Evolutionary conservation across 2,113 vertebrate genomes (phyloP), one percentile per base, ranked within the genome.

Genomic region (Nothocercus julius): DNA sequence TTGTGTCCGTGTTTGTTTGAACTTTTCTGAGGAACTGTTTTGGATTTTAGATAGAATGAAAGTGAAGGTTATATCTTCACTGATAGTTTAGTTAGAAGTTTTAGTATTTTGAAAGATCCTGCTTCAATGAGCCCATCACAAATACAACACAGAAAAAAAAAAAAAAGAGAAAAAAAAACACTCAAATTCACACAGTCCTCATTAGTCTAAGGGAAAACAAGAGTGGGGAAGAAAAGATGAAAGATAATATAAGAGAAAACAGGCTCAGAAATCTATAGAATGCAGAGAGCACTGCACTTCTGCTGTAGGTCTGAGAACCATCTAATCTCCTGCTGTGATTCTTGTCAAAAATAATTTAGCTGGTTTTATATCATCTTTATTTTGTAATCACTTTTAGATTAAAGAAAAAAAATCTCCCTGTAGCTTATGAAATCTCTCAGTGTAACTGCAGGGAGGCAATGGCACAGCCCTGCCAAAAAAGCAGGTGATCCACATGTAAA

Each of bases 311-410:
- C 47, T 83, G 66, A 77, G 54, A 44, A 62, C 5, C 11, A 51
- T 76, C 91, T 82, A 76, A 82, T 87, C 25, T 80, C 14, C 72
- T 30, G 58, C 34, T 70, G 72, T 77, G 40, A 66, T 47, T 74
- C 59, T 47, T 88, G 91, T 85, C 47, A 96, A 87, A 95, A 85
- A 45, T 34, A 93, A 82, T 87, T 77, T 3, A 2, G 2, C 27
- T 66, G 14, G 42, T 22, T 89, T 87, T 94, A 47, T 54, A 81
- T 92, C 54, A 95, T 67, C 45, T 86, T 90, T 90, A 76, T 87
- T 94, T 87, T 91, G n/a, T 42, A 95, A 85, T 75, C 73, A 81
- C 32, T 83, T 79, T 75, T 54, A 58, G 42, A 75, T 82, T 69
- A 72, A 86, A 40, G 30, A 81, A 32, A 45, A 45, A 9, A 47